phyloP scores from a whole-genome alignment of 2,888 invertebrate genomes.

The Pachydiplax longipennis region DNA sequence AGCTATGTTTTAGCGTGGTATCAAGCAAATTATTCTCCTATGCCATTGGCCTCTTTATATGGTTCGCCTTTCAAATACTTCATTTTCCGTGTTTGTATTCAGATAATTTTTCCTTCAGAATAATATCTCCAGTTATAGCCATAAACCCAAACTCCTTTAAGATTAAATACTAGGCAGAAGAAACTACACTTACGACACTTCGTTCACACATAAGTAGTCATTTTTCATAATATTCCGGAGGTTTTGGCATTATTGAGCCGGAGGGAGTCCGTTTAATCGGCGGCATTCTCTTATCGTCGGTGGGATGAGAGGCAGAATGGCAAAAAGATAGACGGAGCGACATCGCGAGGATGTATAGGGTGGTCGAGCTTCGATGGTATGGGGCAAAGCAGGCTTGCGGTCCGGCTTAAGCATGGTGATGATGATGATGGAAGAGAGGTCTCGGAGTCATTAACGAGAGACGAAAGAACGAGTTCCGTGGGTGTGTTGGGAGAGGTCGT shows the following conservation, averaged over 20 bases:
- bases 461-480: background rate
- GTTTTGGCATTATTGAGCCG: constrained; percentile 23
- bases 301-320: background rate
- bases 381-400: background rate
- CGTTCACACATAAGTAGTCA: background rate
- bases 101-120: too few species aligned
- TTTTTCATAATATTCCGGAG: constrained; percentile 29
- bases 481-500: constrained; percentile 23
- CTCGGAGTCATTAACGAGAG: constrained; percentile 2
- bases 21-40: too few species aligned
- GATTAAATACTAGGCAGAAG: too few species aligned
- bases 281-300: background rate
- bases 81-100: too few species aligned
- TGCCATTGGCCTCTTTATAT: too few species aligned
- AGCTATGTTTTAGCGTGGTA: too few species aligned
- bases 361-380: too few species aligned
- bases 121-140: too few species aligned
- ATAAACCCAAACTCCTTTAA: too few species aligned
- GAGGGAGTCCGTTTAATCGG: background rate
- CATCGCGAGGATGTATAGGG: background rate
- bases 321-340: background rate
- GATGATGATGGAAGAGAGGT: constrained; percentile 9
- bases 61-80: too few species aligned
- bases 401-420: background rate
- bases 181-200: background rate